Base-by-base conservation (phyloP, 2,113 vertebrate species). In the Phycodurus eques region DNA sequence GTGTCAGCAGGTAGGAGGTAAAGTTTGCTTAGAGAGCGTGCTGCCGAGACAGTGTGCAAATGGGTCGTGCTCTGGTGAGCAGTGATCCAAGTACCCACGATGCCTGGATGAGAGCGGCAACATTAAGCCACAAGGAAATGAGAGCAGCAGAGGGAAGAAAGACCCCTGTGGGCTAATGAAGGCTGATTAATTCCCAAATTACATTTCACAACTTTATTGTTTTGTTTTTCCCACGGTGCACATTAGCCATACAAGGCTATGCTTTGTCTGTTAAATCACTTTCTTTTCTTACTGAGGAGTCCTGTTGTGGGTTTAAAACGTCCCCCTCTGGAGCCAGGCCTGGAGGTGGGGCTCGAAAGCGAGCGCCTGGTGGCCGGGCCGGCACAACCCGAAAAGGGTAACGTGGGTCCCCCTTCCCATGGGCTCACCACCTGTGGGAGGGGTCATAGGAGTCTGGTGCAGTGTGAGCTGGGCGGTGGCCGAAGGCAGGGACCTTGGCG, bases 1-100 rank as follows among this genome's bases (percentile, higher is more conserved):
- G 35, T 67, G 78, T 67, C 5, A 27, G 68, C 51, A 90, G 86
- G 88, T 85, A 85, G 85, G 85, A 83, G 87, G 87, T 85, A 91
- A 90, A 87, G 88, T 91, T 90, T 90, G 88, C 82, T 90, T 88
- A 90, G 90, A 81, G 86, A 85, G 87, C 88, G 82, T 78, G 86
- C 76, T 68, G 76, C 83, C 74, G 88, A 91, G 87, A 90, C 87
- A 84, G 84, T 73, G 68, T 80, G 77, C 74, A 75, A 88, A 89
- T 86, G 85, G 81, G 86, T 67, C 69, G 81, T 75, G 87, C 81
- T 87, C 69, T 81, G 81, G 46, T 90, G 88, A 91, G 87, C 90
- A 88, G 83, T 90, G 90, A 91, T 77, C 61, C 49, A 73, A 76
- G 83, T 85, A 72, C 82, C 78, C 88, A 77, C 71, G 83, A 85